Evolutionary conservation across 2,888 invertebrate species (phyloP).

Genomic region (Leptinotarsa tumamoca): DNA sequence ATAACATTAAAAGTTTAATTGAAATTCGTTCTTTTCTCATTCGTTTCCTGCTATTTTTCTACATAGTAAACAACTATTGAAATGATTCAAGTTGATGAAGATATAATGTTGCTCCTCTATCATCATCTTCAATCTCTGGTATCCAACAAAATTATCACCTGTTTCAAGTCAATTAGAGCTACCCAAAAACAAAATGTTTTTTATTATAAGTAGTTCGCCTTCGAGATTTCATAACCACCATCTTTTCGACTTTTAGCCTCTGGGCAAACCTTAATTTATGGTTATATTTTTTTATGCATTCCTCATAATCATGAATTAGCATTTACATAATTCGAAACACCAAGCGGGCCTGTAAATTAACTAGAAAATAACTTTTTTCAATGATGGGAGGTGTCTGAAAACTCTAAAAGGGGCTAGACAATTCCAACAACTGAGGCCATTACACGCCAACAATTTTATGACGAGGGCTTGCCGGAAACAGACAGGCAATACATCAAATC

Average conservation of each 20-base stretch:
- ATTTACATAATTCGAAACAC: conserved; percentile 26
- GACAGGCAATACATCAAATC: conserved; percentile 24
- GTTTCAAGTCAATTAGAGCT: neutral
- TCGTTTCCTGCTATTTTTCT: too few species aligned
- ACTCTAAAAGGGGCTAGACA: neutral
- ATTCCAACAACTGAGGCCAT: conserved; percentile 9
- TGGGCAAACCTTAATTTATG: conserved; percentile 16
- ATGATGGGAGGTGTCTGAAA: conserved; percentile 16
- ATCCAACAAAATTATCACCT: conserved; percentile 15
- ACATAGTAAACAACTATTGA: too few species aligned
- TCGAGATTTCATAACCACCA: conserved; percentile 8
- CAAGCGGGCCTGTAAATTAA: conserved; percentile 19
- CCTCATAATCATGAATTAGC: conserved; percentile 13
- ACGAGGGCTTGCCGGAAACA: conserved; percentile 11
- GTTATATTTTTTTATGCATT: conserved; percentile 6
- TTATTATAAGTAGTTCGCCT: neutral
- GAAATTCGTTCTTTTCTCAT: too few species aligned
- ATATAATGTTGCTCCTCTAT: neutral
- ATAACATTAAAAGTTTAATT: too few species aligned
- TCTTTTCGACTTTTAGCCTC: neutral
- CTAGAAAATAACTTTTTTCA: conserved; percentile 18
- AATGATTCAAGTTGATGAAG: neutral
- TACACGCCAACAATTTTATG: conserved; percentile 20
- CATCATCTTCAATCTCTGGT: neutral
- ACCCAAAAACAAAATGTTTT: conserved; percentile 2